Conservation (phyloP, 1,140 invertebrate genomes). For the Kradibia gibbosae region DNA sequence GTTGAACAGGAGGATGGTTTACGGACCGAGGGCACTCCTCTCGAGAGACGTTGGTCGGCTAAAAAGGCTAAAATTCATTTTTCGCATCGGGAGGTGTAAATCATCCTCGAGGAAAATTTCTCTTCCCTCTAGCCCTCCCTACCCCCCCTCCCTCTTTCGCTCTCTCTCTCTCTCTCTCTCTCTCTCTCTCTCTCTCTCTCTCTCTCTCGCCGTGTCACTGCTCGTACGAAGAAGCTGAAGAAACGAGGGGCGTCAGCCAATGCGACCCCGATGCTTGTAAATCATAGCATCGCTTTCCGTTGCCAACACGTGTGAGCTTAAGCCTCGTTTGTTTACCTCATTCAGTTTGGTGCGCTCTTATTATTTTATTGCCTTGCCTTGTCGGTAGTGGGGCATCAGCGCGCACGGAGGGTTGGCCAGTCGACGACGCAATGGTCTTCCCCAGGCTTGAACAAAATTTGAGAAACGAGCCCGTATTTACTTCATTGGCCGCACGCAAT, state of each 20-base stretch:
- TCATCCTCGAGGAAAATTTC: neutral
- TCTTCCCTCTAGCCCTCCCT: neutral
- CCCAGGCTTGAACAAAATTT: neutral
- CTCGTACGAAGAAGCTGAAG: no score
- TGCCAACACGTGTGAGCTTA: no score
- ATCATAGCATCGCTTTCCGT: no score
- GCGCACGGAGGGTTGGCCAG: neutral
- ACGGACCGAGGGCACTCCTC: no score
- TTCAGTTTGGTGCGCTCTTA: neutral
- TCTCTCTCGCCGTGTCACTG: neutral
- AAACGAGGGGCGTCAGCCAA: no score
- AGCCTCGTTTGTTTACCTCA: neutral
- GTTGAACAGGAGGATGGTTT: no score
- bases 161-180: neutral
- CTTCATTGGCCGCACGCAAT: neutral
- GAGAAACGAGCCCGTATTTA: neutral
- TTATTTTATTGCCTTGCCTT: no score
- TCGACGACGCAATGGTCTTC: no score
- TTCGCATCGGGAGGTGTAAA: neutral
- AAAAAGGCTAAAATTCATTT: neutral
- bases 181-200: neutral
- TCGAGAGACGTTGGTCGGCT: no score
- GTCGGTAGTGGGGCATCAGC: neutral
- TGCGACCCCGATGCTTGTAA: no score
- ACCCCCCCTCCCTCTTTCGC: neutral